Base-by-base conservation (phyloP, 2,888 invertebrate species). In the Unio delphinus region DNA sequence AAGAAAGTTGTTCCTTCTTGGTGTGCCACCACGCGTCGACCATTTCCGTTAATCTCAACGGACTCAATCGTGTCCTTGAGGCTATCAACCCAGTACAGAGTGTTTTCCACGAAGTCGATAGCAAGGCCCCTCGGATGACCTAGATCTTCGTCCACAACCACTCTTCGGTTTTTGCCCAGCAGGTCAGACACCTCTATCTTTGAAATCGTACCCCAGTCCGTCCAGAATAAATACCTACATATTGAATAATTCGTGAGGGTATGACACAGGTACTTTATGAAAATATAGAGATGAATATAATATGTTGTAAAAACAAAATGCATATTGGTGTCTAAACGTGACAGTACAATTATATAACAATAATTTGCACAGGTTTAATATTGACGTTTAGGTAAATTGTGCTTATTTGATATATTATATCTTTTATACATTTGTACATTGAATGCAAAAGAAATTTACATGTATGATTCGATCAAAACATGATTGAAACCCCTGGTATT, bases 61-160 rank as follows among this genome's bases (percentile, higher is more conserved):
- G 93, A 94, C 88, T 96, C 96, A 71, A 97, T 94, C 0, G 94
- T 94, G 84, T 94, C 93, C 18, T 93, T 94, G 1, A 94, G 94
- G 20, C 95, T 95, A 88, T 97, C 96, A 0, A 95, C 94, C 95
- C 96, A 97, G 87, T 95, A 97, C 4, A 97, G 91, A 65, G 94
- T 93, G 67, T 93, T 93, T 56, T 92, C 92, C 7, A 34, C 55
- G 23, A 67, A 75, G 58, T 75, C 75, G 23, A 75, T 75, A 1
- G 76, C 72, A 17, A 76, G 70, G 3, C 96, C 96, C 18, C 81
- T 70, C 55, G 86, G 86, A 59, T 81, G 73, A 23, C 72, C 54
- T 11, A 87, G 64, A 61, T 81, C 77, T 6, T 65, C 69, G 17
- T 75, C 74, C 15, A 88, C 81, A 4, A 89, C 64, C 2, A 78